phyloP scores from a whole-genome alignment of 2,797 vertebrate species.

The Delichon dasypus region DNA sequence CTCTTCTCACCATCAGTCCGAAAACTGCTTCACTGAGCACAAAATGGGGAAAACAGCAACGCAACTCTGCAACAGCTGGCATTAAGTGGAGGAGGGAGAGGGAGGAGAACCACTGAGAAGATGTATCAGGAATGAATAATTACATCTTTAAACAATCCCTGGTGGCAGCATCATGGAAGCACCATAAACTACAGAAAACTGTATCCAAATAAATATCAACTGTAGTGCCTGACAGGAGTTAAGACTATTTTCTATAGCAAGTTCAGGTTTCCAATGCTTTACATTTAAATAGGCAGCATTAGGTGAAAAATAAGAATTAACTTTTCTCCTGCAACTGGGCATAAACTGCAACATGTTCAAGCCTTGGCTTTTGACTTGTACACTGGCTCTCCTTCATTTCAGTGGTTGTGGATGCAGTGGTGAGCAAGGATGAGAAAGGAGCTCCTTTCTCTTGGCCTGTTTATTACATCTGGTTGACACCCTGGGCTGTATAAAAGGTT shows the following conservation, averaged over 20 bases:
- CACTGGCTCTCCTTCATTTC: background rate
- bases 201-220: background rate
- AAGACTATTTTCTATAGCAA: background rate
- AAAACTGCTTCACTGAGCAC: constrained; percentile 28
- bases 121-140: constrained; percentile 24
- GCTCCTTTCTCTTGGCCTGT: background rate
- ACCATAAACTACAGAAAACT: background rate
- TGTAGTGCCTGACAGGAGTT: background rate
- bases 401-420: background rate
- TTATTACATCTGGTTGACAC: background rate
- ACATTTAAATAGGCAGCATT: background rate
- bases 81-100: constrained; percentile 38
- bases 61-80: constrained; percentile 13
- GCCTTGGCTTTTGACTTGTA: background rate
- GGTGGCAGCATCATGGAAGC: background rate
- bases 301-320: background rate
- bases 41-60: background rate
- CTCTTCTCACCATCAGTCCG: background rate
- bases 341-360: background rate
- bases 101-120: constrained; percentile 39
- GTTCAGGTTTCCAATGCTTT: background rate
- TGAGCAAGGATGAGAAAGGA: background rate
- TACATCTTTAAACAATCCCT: constrained; percentile 35
- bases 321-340: background rate
- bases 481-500: background rate